Evolutionary conservation across 53 echinoderm and acorn worm genomes (phyloP).

Genomic region (Stichopus horrens): DNA sequence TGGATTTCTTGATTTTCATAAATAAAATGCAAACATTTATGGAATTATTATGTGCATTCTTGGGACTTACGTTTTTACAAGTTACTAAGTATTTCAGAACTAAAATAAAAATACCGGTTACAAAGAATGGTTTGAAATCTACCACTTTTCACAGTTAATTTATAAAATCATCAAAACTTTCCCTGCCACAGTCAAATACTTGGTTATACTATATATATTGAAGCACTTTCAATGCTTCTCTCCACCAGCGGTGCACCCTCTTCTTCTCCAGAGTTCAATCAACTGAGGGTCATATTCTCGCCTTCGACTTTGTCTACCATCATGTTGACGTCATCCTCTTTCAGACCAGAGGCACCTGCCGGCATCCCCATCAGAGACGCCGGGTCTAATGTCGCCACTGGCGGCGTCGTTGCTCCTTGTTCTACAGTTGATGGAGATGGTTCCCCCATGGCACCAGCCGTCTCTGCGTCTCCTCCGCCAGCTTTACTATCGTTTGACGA

Average conservation of each 20-base stretch:
- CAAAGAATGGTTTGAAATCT: too few species aligned
- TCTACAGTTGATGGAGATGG: background rate
- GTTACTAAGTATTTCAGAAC: too few species aligned
- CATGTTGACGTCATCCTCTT: background rate
- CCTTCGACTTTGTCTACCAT: background rate
- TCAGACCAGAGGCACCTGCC: background rate
- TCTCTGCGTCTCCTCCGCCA: background rate
- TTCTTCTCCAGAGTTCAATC: background rate
- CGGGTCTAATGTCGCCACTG: background rate
- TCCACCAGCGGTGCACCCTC: background rate
- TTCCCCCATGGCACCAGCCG: background rate
- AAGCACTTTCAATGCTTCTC: too few species aligned
- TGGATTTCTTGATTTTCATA: too few species aligned
- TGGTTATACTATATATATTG: too few species aligned
- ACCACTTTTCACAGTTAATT: too few species aligned
- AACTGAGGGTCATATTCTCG: constrained; percentile 13
- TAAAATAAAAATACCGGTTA: too few species aligned
- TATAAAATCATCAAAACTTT: too few species aligned
- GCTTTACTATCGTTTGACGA: background rate
- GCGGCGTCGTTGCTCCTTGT: background rate
- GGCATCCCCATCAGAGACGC: constrained; percentile 3
- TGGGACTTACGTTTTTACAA: too few species aligned
- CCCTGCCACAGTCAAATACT: too few species aligned
- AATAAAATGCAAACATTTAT: too few species aligned
- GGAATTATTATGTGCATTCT: too few species aligned